These are phyloP conservation scores for Vireo altiloquus DNA, from an alignment of 2,113 vertebrate genomes.

Conservation along the genomic window DNA sequence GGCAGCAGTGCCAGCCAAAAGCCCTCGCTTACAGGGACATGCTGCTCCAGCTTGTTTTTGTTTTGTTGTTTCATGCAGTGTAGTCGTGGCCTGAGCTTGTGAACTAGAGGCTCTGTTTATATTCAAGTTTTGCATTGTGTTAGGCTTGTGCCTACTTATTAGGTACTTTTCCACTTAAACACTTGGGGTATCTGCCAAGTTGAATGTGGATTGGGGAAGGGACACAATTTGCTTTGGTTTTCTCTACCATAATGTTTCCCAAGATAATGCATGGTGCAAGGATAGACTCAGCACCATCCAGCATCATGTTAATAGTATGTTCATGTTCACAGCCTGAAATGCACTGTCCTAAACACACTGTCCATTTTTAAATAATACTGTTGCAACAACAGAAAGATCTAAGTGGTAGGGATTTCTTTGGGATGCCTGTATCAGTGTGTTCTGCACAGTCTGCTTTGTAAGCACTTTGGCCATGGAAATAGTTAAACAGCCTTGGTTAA, in stretches of 20 bases:
- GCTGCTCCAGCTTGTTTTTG: fast-evolving
- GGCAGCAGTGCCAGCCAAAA: not conserved
- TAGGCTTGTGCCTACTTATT: not conserved
- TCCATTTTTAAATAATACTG: not conserved
- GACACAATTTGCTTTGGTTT: not conserved
- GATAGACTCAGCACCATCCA: not conserved
- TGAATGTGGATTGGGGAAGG: not conserved
- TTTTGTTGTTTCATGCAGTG: not conserved
- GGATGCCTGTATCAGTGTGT: not conserved
- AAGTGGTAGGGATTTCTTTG: not conserved
- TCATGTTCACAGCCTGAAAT: not conserved
- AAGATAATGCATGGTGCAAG: not conserved
- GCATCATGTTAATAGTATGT: not conserved
- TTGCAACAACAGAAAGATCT: not conserved
- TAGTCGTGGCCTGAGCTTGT: not conserved
- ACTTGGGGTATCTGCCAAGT: not conserved
- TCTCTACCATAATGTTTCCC: not conserved
- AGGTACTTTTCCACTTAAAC: not conserved
- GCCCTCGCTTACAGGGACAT: fast-evolving
- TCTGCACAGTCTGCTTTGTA: not conserved
- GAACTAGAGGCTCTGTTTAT: not conserved
- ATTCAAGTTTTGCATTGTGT: not conserved
- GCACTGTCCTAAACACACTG: not conserved
- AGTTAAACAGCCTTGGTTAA: not conserved
- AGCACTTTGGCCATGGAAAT: not conserved